phyloP scores from a whole-genome alignment of 2,888 invertebrate species.

The Sinopyrophorus schimmeli region DNA sequence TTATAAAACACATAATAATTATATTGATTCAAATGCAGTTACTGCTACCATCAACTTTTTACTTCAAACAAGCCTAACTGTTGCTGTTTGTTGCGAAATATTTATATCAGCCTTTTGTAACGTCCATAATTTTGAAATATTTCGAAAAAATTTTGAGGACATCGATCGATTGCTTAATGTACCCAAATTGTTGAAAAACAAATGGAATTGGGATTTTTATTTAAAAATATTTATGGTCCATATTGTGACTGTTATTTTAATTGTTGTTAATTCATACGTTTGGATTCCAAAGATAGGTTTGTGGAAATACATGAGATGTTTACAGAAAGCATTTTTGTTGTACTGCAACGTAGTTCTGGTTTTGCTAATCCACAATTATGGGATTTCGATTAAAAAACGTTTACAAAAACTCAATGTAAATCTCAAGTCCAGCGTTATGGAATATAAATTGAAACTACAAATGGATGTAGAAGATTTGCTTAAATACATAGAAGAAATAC shows the following conservation, averaged over 20 bases:
- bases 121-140: conserved; percentile 2
- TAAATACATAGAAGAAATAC: not conserved
- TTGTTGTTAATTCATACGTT: not conserved
- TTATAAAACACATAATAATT: no score
- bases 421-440: no score
- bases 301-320: not conserved
- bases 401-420: not conserved
- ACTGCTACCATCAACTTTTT: not conserved
- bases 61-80: not conserved
- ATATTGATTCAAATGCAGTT: no score
- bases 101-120: not conserved
- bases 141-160: not conserved
- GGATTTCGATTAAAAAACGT: not conserved
- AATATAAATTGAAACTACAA: no score
- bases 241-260: not conserved
- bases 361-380: conserved; percentile 6
- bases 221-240: not conserved
- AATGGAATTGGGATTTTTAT: not conserved
- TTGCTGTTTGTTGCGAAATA: not conserved
- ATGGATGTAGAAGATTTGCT: no score
- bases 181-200: not conserved
- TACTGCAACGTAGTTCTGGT: conserved; percentile 5
- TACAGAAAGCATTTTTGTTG: not conserved
- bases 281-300: not conserved
- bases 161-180: no score